Conservation (phyloP, 2,113 vertebrate genomes). For the Microcebus jonahi region DNA sequence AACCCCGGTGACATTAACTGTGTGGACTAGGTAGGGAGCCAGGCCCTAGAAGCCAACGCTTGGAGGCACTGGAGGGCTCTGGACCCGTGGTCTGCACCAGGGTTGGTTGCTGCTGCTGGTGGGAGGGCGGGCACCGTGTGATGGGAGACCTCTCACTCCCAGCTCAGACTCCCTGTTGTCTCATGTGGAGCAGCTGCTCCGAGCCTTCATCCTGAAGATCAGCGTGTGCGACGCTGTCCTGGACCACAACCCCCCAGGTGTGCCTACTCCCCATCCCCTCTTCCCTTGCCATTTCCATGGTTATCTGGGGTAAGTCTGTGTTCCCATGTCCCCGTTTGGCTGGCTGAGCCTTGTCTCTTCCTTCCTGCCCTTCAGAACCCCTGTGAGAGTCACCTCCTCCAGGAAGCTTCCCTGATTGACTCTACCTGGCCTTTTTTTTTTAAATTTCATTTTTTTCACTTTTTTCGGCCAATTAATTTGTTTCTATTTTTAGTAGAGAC, state of each 20-base stretch:
- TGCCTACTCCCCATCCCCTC: fast-evolving
- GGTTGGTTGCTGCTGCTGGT: background rate
- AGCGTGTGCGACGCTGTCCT: constrained; percentile 97
- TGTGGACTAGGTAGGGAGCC: background rate
- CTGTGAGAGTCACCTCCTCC: background rate
- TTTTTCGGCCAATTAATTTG: too few relatives aligned
- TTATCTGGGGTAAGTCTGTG: background rate
- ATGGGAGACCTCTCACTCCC: background rate
- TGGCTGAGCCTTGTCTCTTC: background rate
- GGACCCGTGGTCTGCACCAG: background rate
- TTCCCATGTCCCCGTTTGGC: background rate
- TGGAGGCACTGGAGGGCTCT: background rate
- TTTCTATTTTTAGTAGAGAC: too few relatives aligned
- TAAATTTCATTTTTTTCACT: too few relatives aligned
- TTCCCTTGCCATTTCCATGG: background rate
- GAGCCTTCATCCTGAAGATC: constrained; percentile 98
- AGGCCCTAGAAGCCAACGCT: background rate
- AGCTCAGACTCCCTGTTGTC: constrained; percentile 96
- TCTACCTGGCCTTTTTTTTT: background rate
- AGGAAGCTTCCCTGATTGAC: background rate
- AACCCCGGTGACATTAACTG: background rate
- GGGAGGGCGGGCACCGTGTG: background rate
- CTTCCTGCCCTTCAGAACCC: background rate
- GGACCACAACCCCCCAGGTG: constrained; percentile 98
- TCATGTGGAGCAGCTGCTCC: constrained; percentile 95